Evolutionary conservation across 2,113 vertebrate species (phyloP), one percentile per base, ranked within the genome.

Genomic region (Chascanopsetta lugubris): DNA sequence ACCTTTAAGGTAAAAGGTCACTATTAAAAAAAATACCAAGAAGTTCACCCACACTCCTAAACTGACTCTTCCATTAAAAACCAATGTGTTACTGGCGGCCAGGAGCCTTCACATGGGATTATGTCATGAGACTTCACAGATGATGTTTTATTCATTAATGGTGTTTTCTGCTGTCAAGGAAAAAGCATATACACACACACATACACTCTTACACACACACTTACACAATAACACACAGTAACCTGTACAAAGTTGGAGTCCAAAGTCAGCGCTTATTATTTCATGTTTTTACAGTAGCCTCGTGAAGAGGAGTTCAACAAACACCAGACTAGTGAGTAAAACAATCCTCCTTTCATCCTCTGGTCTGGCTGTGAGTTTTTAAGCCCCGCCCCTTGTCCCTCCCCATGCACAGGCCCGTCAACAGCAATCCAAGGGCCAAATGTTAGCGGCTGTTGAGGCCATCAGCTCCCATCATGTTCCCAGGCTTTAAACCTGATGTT

Each of bases 101-200:
- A 1, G 42, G 66, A 59, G 62, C 47, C 58, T 75, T 89, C 84
- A 82, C 61, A 51, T 63, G 29, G 34, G 50, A 87, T 88, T 80
- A 89, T 46, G 69, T 60, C 26, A 6, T 25, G 54, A 55, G 42
- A 42, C 55, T 65, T 82, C 50, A 80, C 5, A 59, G 27, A 29
- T 32, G 0, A 74, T 86, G 42, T 80, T 88, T 87, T 87, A 86
- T 86, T 89, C 51, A 89, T 72, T 25, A 26, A 40, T 64, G 20
- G 55, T 67, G 59, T 78, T 82, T 79, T 85, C 66, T 77, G 49
- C 84, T 82, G 80, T 82, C 80, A 82, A 55, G 17, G 25, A 32
- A 72, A 51, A 56, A 40, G 25, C 45, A 32, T 21, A 18, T 13
- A 46, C 46, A 34, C 22, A 15, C 55, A 46, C 53, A n/a, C 13